Evolutionary conservation across 2,113 vertebrate genomes (phyloP), one percentile per base, ranked within the genome.

Genomic region (Oplegnathus fasciatus): DNA sequence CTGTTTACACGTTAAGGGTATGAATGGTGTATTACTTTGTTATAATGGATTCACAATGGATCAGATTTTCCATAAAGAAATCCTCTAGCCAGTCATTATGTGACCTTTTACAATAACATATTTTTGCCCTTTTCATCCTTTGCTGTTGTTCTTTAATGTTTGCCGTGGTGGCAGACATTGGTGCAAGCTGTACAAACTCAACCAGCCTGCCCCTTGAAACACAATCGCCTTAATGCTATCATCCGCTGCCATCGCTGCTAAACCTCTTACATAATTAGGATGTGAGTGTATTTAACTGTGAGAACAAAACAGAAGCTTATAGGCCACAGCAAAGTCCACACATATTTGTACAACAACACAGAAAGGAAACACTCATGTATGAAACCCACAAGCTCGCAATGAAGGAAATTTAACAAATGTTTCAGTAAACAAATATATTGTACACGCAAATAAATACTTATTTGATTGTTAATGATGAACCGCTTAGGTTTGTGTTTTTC

Each of bases 241-340:
- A 72, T 75, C 80, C 80, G 52, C 68, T 0, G n/a, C 75, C 82
- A 85, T 79, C 50, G 24, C 60, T 30, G 60, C 88, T 83, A 84
- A 88, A 80, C 80, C 86, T 44, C 65, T 88, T 79, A 84, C 42
- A 72, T 82, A 67, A 84, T 84, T 75, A 81, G 89, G 77, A 84
- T 67, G 69, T 81, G 62, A 68, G 28, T 75, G 68, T 75, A 66
- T 83, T 79, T 73, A 83, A 88, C 72, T 55, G 57, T 75, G 62
- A 78, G 69, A 66, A 70, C 42, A 54, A 58, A 79, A 58, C 46
- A 64, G 52, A 68, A 28, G 71, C 18, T 62, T 66, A 64, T 0
- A 65, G 26, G 40, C 62, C 30, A 44, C 22, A 44, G 55, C 26
- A 34, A 70, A 48, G 44, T 75, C 30, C 70, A 61, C 60, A 65